These are phyloP conservation scores for Trissonchulus latispiculum DNA, from an alignment of 2,888 invertebrate genomes.

Conservation along the genomic window DNA sequence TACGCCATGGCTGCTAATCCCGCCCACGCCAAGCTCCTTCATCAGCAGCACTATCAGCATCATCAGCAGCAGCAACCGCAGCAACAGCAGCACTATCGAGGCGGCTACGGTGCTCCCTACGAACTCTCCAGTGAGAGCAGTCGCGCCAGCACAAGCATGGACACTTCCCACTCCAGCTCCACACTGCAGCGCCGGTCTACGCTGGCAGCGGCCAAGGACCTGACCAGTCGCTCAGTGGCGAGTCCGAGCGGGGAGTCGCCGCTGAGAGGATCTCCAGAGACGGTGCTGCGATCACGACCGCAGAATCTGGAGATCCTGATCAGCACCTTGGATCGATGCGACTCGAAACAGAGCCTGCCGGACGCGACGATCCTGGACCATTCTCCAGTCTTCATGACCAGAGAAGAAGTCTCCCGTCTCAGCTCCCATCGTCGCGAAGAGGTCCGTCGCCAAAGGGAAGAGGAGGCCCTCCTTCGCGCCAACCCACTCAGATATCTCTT, in stretches of 20 bases:
- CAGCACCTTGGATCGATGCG: slow-evolving; percentile 55
- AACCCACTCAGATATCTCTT: slow-evolving; percentile 89
- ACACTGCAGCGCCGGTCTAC: slow-evolving; percentile 4
- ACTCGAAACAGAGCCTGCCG: slow-evolving; percentile 90
- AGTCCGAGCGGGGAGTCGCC: slow-evolving; percentile 23
- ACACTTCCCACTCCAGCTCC: not conserved
- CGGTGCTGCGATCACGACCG: slow-evolving; percentile 22
- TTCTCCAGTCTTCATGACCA: slow-evolving; percentile 63
- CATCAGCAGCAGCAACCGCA: no score
- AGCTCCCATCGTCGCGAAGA: slow-evolving; percentile 90
- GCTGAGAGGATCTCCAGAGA: slow-evolving; percentile 26
- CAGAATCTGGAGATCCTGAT: slow-evolving; percentile 24
- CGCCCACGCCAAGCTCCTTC: no score
- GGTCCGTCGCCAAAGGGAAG: slow-evolving; percentile 76
- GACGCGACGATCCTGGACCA: slow-evolving; percentile 59
- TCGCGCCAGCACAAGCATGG: not conserved
- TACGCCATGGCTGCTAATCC: no score
- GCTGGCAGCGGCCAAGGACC: slow-evolving; percentile 29
- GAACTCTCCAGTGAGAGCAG: not conserved
- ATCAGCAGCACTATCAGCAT: no score
- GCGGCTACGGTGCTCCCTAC: slow-evolving; percentile 22
- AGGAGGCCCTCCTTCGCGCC: slow-evolving; percentile 77
- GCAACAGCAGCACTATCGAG: no score
- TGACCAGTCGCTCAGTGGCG: not conserved
- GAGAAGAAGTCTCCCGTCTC: slow-evolving; percentile 86